Conservation (phyloP, 2,797 vertebrate species). For the Harpagifer antarcticus region DNA sequence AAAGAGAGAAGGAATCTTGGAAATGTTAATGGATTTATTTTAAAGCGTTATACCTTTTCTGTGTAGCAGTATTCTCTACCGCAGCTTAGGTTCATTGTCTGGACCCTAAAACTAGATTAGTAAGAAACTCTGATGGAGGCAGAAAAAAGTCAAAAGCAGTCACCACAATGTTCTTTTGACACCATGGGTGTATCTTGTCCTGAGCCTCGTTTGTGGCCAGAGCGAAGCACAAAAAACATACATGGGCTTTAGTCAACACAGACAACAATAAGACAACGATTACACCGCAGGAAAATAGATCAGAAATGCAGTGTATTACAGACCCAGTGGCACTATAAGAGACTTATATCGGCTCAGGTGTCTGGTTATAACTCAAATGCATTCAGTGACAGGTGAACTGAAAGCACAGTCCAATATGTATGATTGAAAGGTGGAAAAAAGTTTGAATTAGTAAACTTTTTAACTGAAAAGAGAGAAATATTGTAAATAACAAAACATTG, state of each 20-base stretch:
- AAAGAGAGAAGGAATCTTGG: conserved; percentile 70
- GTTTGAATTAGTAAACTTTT: no score
- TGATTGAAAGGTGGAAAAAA: neutral
- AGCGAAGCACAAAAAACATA: conserved; percentile 42
- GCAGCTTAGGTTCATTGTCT: conserved; percentile 66
- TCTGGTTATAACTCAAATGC: conserved; percentile 6
- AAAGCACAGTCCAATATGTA: conserved; percentile 10
- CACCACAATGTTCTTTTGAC: conserved; percentile 67
- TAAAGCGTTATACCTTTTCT: conserved; percentile 62
- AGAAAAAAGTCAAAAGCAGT: conserved; percentile 49
- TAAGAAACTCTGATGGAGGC: conserved; percentile 55
- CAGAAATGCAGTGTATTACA: conserved; percentile 26
- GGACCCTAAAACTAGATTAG: conserved; percentile 55
- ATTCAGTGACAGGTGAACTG: conserved; percentile 28
- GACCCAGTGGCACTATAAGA: no score
- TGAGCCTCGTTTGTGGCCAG: conserved; percentile 25
- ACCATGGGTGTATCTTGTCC: conserved; percentile 26
- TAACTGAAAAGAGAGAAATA: neutral
- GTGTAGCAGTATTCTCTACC: conserved; percentile 61
- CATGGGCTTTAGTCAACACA: conserved; percentile 44
- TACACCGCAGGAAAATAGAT: conserved; percentile 50
- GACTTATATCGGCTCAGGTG: conserved; percentile 13
- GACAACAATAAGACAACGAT: conserved; percentile 60
- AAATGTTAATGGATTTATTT: conserved; percentile 74
- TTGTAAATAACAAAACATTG: neutral